Conservation (phyloP, 2,888 invertebrate genomes). For the Drosophila emarginata region DNA sequence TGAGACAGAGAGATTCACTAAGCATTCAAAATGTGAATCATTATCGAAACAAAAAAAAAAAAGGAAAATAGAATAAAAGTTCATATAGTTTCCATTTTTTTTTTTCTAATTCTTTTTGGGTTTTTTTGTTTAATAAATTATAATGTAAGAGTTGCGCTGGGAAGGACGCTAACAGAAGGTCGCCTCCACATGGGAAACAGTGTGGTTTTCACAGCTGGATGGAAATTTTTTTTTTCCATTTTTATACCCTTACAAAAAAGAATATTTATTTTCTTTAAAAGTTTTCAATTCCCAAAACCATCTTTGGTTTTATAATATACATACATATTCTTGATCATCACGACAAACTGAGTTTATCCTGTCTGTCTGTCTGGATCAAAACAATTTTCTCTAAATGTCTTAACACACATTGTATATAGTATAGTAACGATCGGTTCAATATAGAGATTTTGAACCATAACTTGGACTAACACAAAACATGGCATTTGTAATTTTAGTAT, state of each 20-base stretch:
- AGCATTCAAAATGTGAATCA: slow-evolving; percentile 47
- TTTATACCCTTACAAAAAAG: background rate
- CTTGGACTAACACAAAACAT: no score
- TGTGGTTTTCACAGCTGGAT: slow-evolving; percentile 30
- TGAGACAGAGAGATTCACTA: slow-evolving; percentile 22
- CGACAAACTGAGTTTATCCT: no score
- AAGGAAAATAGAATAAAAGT: slow-evolving; percentile 8
- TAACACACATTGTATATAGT: no score
- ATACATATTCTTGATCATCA: no score
- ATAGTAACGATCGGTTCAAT: no score
- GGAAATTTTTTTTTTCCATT: slow-evolving; percentile 21
- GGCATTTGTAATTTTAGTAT: no score
- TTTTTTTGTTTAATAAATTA: slow-evolving; percentile 24
- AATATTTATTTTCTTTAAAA: no score
- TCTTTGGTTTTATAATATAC: no score
- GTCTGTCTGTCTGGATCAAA: no score
- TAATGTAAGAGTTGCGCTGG: background rate
- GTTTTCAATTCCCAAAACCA: no score
- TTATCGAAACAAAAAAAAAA: slow-evolving; percentile 30
- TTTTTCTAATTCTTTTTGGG: slow-evolving; percentile 27
- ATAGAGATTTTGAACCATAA: no score
- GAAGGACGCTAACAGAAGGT: slow-evolving; percentile 7
- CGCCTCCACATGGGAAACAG: slow-evolving; percentile 29
- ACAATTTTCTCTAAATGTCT: no score
- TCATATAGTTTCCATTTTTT: slow-evolving; percentile 39